A percentile compares a stretch with the other conserved stretches of the same genome.
Conservation (phyloP, 2,113 vertebrate genomes). For the Diglossa brunneiventris region DNA sequence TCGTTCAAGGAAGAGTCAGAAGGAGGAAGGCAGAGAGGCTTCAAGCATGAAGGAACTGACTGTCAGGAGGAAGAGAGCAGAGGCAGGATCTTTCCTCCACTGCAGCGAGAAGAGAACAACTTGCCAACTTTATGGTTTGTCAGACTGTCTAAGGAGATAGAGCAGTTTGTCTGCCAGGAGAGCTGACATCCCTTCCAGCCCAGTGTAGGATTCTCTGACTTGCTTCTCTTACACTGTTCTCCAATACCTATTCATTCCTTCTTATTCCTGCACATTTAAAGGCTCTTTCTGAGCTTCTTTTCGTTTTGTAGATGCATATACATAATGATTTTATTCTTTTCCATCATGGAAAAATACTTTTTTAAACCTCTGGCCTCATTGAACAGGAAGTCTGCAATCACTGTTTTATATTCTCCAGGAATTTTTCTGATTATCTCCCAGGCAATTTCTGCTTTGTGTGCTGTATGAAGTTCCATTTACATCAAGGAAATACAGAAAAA, state of each 20-base stretch:
- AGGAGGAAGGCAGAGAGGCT: not conserved
- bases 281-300: not conserved
- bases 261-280: not conserved
- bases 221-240: not conserved
- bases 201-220: not conserved
- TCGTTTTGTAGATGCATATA: not conserved
- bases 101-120: not conserved
- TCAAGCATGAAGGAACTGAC: not conserved
- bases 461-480: not conserved
- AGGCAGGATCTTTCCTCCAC: not conserved
- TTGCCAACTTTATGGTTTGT: not conserved
- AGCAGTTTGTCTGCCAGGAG: not conserved
- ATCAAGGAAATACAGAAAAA: not conserved
- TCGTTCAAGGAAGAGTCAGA: not conserved
- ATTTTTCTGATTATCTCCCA: not conserved
- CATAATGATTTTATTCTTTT: not conserved
- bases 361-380: not conserved
- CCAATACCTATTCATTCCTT: not conserved
- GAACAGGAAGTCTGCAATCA: not conserved
- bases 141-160: not conserved
- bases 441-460: not conserved
- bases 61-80: not conserved
- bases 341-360: not conserved
- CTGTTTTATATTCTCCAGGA: not conserved
- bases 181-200: not conserved